phyloP scores from a whole-genome alignment of 2,888 invertebrate genomes.

The Zootermopsis nevadensis region DNA sequence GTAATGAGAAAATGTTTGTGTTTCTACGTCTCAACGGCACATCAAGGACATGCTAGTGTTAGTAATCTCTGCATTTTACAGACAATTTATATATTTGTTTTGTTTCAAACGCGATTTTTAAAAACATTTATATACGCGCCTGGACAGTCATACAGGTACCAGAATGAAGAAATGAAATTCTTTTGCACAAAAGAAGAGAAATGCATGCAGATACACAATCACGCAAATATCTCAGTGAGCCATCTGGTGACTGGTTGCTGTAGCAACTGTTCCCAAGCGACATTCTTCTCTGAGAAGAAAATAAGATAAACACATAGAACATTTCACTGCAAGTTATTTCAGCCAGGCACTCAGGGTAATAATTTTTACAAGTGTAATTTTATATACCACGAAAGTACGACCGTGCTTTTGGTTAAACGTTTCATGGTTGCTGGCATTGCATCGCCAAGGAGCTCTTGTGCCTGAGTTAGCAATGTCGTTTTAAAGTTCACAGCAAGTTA shows the following conservation, averaged over 20 bases:
- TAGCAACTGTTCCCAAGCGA: conserved; percentile 9
- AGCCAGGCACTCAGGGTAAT: conserved; percentile 17
- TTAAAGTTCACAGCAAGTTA: no score
- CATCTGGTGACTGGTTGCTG: conserved; percentile 30
- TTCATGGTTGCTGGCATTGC: no score
- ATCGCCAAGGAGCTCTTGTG: no score
- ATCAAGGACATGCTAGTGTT: background rate
- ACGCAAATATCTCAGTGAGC: conserved; percentile 7
- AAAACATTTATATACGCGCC: background rate
- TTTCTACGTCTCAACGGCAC: background rate
- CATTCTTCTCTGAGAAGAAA: conserved; percentile 19
- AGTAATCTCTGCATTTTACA: conserved; percentile 11
- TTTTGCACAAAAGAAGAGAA: background rate
- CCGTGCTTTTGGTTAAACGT: background rate
- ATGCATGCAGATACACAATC: background rate
- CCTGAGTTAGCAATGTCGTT: no score
- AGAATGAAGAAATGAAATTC: background rate
- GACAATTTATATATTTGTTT: conserved; percentile 28
- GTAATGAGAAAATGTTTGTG: conserved; percentile 22
- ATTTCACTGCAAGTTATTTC: background rate
- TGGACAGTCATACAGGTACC: background rate
- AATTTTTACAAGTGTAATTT: conserved; percentile 39
- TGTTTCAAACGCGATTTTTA: background rate
- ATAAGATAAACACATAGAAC: conserved; percentile 21
- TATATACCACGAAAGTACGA: background rate